Evolutionary conservation across 2,888 invertebrate genomes (phyloP).

Genomic region (Orgyia antiqua): DNA sequence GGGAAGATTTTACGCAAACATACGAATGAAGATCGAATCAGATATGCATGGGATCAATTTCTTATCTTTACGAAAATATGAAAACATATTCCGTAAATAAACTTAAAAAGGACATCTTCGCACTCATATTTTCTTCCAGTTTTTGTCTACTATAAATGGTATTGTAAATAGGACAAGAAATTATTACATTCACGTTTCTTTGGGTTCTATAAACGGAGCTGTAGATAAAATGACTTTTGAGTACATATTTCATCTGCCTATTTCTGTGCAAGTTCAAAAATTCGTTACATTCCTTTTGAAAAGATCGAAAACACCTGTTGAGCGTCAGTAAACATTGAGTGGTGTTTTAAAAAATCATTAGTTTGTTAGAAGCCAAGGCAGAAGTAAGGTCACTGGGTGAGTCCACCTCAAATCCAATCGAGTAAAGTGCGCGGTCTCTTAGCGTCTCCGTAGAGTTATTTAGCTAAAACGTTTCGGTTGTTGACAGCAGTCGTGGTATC

Average conservation of each 20-base stretch:
- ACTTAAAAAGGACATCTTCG: conserved; percentile 42
- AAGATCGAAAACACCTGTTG: no score
- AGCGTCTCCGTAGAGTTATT: conserved; percentile 56
- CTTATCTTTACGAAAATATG: conserved; percentile 56
- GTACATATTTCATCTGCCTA: no score
- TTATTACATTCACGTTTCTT: no score
- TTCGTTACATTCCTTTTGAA: no score
- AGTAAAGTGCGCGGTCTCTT: conserved; percentile 60
- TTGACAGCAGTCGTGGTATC: conserved; percentile 49
- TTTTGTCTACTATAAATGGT: conserved; percentile 23
- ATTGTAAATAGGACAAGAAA: conserved; percentile 18
- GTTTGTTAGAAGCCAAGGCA: conserved; percentile 22
- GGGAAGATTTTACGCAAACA: conserved; percentile 64
- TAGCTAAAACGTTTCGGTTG: conserved; percentile 65
- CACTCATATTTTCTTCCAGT: conserved; percentile 19
- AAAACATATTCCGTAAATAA: conserved; percentile 50
- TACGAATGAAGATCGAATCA: conserved; percentile 67
- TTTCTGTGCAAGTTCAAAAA: no score
- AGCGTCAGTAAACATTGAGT: conserved; percentile 9
- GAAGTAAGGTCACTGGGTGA: conserved; percentile 40
- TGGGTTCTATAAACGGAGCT: no score
- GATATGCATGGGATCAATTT: conserved; percentile 68
- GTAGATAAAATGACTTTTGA: no score
- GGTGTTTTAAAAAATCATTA: conserved; percentile 24
- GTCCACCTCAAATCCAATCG: conserved; percentile 67